A percentile compares a stretch with the other conserved stretches of the same genome.
phyloP scores from a whole-genome alignment of 1,140 invertebrate genomes.

The Harlomillsia oculata region DNA sequence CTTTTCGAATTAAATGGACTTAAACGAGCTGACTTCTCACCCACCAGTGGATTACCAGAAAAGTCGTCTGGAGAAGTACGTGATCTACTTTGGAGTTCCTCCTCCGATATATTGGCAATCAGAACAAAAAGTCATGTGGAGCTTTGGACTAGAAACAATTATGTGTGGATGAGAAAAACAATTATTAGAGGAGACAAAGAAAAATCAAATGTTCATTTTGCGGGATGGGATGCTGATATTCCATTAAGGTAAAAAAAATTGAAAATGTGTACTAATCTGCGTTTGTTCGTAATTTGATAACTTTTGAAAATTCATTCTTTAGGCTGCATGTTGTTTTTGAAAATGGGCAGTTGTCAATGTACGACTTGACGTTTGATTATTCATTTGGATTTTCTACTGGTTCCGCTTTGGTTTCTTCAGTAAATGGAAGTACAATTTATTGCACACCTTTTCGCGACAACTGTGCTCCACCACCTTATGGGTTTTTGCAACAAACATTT shows the following conservation, averaged over 20 bases:
- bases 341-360: conserved; percentile 7
- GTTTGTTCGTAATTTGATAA: not conserved
- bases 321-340: conserved; percentile 24
- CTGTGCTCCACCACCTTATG: conserved; percentile 30
- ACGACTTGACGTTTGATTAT: conserved; percentile 23
- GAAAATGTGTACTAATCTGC: conserved; percentile 1
- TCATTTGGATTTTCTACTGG: conserved; percentile 11
- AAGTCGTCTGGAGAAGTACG: not conserved
- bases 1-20: conserved; percentile 33
- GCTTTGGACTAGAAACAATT: conserved; percentile 32
- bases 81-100: conserved; percentile 22
- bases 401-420: conserved; percentile 22
- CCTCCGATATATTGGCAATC: conserved; percentile 29
- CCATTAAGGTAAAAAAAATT: conserved; percentile 21
- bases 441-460: conserved; percentile 31
- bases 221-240: conserved; percentile 22
- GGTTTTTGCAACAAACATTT: conserved; percentile 11
- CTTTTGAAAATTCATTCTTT: conserved; percentile 3
- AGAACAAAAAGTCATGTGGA: conserved; percentile 17
- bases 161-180: conserved; percentile 33
- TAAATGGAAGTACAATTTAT: conserved; percentile 27
- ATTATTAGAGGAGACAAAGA: not conserved
- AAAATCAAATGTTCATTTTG: not conserved
- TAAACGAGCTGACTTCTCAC: conserved; percentile 28
- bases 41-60: conserved; percentile 14